Percentiles rank a stretch among this genome's conserved stretches.
phyloP scores from a whole-genome alignment of 1,140 invertebrate genomes.

The Euglossa dilemma region DNA sequence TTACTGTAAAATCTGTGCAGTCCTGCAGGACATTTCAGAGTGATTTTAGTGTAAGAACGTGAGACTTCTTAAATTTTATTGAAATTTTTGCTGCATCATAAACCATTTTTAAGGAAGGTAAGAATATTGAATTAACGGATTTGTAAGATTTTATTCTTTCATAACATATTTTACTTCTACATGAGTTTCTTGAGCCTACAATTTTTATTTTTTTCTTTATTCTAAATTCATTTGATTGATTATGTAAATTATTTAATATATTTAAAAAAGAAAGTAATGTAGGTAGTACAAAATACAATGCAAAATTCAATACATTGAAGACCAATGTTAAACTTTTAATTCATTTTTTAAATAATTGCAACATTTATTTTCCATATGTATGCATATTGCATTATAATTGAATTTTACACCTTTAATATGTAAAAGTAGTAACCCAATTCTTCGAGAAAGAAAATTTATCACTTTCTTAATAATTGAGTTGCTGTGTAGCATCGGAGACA shows the following conservation, averaged over 20 bases:
- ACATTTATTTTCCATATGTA: too few species aligned
- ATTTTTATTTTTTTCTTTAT: not conserved
- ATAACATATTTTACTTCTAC: not conserved
- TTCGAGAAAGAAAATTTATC: not conserved
- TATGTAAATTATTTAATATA: not conserved
- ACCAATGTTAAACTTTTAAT: too few species aligned
- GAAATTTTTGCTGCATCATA: slow-evolving; percentile 26
- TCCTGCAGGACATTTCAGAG: not conserved
- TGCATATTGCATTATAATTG: not conserved
- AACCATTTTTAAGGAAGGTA: slow-evolving; percentile 6
- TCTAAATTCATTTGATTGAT: not conserved
- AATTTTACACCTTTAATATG: not conserved
- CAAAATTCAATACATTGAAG: not conserved
- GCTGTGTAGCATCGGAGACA: slow-evolving; percentile 22
- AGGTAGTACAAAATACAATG: too few species aligned
- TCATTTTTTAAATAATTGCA: not conserved
- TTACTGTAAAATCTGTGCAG: not conserved
- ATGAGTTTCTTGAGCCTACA: too few species aligned
- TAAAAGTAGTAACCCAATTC: not conserved
- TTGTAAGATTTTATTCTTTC: not conserved
- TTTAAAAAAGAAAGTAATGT: not conserved
- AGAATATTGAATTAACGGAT: not conserved
- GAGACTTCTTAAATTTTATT: not conserved
- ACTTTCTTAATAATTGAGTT: not conserved
- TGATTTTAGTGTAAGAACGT: not conserved